Evolutionary conservation across 2,113 vertebrate genomes (phyloP).

Genomic region (Psephotus haematonotus): DNA sequence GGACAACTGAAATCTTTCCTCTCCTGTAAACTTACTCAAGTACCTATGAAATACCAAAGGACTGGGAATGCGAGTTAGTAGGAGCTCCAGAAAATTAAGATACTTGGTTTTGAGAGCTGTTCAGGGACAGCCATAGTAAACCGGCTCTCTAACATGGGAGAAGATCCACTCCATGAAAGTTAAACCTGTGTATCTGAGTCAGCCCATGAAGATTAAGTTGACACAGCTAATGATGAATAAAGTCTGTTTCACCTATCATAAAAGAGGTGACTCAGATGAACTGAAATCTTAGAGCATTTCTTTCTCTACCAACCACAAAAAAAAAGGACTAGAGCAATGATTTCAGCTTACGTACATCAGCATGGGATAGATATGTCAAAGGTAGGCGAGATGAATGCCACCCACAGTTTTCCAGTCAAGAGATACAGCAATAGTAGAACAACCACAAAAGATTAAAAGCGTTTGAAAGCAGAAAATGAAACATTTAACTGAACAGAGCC

Average conservation of each 20-base stretch:
- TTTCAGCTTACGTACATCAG: neutral
- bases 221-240: neutral
- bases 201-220: neutral
- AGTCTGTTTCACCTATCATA: neutral
- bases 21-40: neutral
- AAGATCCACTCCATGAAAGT: neutral
- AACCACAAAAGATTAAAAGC: neutral
- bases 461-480: neutral
- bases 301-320: neutral
- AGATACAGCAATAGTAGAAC: neutral
- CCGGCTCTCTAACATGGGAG: neutral
- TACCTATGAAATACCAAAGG: neutral
- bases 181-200: neutral
- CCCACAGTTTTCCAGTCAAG: neutral
- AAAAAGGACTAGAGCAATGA: neutral
- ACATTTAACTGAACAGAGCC: neutral
- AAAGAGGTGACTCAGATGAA: conserved; percentile 2
- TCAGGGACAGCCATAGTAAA: neutral
- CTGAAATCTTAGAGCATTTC: neutral
- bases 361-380: neutral
- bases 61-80: neutral
- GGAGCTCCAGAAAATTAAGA: neutral
- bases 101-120: neutral
- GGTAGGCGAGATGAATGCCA: neutral
- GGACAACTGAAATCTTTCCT: neutral